phyloP scores from a whole-genome alignment of 2,888 invertebrate genomes.

The Fabriciana adippe region DNA sequence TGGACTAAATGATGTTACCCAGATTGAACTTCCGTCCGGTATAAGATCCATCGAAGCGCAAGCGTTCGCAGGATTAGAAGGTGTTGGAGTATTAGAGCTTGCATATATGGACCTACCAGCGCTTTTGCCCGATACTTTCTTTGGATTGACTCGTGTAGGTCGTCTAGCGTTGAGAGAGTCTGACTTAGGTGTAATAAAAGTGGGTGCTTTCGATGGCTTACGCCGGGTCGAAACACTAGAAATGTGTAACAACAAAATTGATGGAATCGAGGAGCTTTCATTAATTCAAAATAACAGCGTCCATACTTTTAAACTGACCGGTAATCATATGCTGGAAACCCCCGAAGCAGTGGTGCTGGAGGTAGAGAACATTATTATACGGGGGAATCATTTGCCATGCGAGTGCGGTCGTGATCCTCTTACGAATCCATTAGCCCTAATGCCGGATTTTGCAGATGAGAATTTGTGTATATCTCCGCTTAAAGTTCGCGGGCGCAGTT shows the following conservation, averaged over 20 bases:
- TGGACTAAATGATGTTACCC: slow-evolving; percentile 90
- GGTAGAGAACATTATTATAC: slow-evolving; percentile 87
- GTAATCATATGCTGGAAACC: slow-evolving; percentile 91
- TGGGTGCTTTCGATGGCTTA: slow-evolving; percentile 89
- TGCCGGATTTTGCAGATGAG: slow-evolving; percentile 85
- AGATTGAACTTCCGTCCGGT: slow-evolving; percentile 92
- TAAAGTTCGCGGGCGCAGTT: slow-evolving; percentile 89
- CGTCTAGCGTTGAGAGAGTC: slow-evolving; percentile 91
- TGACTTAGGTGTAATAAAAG: slow-evolving; percentile 88
- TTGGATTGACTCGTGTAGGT: slow-evolving; percentile 88
- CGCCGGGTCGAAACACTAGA: slow-evolving; percentile 87
- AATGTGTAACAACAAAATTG: slow-evolving; percentile 92
- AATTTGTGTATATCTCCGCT: slow-evolving; percentile 94
- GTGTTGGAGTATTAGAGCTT: slow-evolving; percentile 90
- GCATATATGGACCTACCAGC: slow-evolving; percentile 92
- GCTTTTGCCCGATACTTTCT: slow-evolving; percentile 87
- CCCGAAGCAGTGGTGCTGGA: slow-evolving; percentile 88
- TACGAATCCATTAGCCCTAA: slow-evolving; percentile 87
- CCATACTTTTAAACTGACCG: slow-evolving; percentile 87
- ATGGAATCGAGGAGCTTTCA: slow-evolving; percentile 89
- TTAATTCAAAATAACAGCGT: slow-evolving; percentile 87
- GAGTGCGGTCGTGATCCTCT: slow-evolving; percentile 92
- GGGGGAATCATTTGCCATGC: slow-evolving; percentile 92
- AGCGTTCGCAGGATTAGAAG: slow-evolving; percentile 91
- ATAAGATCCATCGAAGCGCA: slow-evolving; percentile 88